These are phyloP conservation scores for Xenus cinereus DNA, from an alignment of 2,113 vertebrate species.

Conservation along the genomic window DNA sequence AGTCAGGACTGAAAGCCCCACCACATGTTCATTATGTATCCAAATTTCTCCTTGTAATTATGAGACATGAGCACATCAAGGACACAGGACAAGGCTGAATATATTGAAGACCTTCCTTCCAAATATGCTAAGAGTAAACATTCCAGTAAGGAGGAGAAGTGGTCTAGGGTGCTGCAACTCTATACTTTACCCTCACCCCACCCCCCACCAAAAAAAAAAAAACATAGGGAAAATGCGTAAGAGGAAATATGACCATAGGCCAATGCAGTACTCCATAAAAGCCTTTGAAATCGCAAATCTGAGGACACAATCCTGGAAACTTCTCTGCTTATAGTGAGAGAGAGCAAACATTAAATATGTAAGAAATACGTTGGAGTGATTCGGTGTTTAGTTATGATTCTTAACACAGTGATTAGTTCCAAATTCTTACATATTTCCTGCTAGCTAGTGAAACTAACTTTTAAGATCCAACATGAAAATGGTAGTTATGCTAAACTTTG, in stretches of 20 bases:
- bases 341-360: not conserved
- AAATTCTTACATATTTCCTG: not conserved
- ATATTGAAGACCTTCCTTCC: not conserved
- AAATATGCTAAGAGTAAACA: not conserved
- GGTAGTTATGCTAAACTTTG: not conserved
- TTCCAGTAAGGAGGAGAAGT: not conserved
- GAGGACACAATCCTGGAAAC: not conserved
- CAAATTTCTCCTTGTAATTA: not conserved
- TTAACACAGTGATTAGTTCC: not conserved
- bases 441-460: not conserved
- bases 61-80: not conserved
- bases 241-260: not conserved
- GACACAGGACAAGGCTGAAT: not conserved
- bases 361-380: not conserved
- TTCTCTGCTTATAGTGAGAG: not conserved
- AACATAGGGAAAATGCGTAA: fast-evolving
- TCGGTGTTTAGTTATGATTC: not conserved
- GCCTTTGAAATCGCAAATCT: not conserved
- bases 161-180: not conserved
- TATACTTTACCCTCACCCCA: not conserved
- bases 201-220: not conserved
- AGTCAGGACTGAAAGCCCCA: not conserved
- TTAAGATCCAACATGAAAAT: not conserved
- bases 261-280: not conserved
- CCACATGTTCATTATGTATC: not conserved